phyloP scores from a whole-genome alignment of 2,113 vertebrate genomes.

The Furnarius figulus region DNA sequence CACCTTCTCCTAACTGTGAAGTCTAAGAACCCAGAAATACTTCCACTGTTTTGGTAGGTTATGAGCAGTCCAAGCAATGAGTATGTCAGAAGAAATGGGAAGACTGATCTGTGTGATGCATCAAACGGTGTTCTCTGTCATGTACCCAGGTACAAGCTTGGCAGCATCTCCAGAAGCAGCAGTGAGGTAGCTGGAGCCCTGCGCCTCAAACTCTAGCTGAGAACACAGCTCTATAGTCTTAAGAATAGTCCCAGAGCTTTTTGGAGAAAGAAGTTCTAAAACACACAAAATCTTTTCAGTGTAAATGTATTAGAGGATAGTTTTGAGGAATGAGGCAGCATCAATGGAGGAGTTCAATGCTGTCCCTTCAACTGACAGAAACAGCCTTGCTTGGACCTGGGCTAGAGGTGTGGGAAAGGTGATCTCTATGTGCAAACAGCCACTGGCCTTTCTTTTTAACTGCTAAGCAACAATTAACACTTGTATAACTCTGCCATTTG shows the following conservation, averaged over 20 bases:
- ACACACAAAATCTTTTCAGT: not conserved
- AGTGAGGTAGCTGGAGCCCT: not conserved
- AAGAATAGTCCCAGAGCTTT: not conserved
- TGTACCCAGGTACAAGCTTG: not conserved
- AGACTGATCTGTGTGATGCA: not conserved
- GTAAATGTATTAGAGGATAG: not conserved
- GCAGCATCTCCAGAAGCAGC: not conserved
- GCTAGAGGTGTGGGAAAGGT: not conserved
- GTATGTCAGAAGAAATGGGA: not conserved
- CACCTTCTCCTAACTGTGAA: not conserved
- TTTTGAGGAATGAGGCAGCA: not conserved
- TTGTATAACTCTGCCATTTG: not conserved
- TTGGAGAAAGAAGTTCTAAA: not conserved
- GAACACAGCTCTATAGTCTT: not conserved
- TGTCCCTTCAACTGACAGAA: not conserved
- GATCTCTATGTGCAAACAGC: not conserved
- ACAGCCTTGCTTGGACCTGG: not conserved
- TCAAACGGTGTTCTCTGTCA: not conserved
- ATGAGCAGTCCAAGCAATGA: not conserved
- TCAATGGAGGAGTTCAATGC: not conserved
- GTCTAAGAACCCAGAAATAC: not conserved
- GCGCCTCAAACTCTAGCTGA: not conserved
- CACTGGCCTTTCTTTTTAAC: not conserved
- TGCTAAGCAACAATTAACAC: slow-evolving; percentile 7
- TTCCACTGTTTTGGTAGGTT: not conserved